Conservation (phyloP, 1,140 invertebrate species). For the Microplitis demolitor region DNA sequence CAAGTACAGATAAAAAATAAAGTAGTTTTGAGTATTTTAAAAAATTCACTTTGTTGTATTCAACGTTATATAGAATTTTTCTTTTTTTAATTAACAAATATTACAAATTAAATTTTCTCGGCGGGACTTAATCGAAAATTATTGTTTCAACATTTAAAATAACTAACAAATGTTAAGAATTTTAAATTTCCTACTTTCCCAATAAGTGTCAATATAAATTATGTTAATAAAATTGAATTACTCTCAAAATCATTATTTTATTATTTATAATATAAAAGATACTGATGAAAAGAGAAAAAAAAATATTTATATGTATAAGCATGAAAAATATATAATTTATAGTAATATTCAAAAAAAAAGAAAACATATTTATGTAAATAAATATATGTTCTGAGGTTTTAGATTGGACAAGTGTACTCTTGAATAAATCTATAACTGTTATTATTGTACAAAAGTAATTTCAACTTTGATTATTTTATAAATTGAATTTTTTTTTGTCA, state of each 20-base stretch:
- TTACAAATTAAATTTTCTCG: constrained; percentile 1
- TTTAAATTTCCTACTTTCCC: too few relatives aligned
- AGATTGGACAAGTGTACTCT: background rate
- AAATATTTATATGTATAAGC: background rate
- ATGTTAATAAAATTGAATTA: too few relatives aligned
- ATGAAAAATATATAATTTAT: background rate
- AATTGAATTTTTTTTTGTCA: background rate
- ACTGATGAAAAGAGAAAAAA: background rate
- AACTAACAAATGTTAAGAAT: too few relatives aligned
- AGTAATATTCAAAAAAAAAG: background rate
- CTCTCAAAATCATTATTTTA: background rate
- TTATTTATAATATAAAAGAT: background rate
- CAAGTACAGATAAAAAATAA: too few relatives aligned
- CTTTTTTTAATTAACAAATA: constrained; percentile 30
- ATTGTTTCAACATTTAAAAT: too few relatives aligned
- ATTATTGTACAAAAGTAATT: background rate
- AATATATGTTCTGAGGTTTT: constrained; percentile 10
- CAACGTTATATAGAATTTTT: constrained; percentile 31
- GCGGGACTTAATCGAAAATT: background rate
- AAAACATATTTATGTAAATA: constrained; percentile 19
- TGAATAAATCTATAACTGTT: background rate
- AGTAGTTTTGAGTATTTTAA: background rate
- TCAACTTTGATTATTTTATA: background rate
- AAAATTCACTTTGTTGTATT: constrained; percentile 5
- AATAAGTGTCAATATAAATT: too few relatives aligned